Evolutionary conservation across 1,140 invertebrate species (phyloP).

Genomic region (Trichonephila inaurata): DNA sequence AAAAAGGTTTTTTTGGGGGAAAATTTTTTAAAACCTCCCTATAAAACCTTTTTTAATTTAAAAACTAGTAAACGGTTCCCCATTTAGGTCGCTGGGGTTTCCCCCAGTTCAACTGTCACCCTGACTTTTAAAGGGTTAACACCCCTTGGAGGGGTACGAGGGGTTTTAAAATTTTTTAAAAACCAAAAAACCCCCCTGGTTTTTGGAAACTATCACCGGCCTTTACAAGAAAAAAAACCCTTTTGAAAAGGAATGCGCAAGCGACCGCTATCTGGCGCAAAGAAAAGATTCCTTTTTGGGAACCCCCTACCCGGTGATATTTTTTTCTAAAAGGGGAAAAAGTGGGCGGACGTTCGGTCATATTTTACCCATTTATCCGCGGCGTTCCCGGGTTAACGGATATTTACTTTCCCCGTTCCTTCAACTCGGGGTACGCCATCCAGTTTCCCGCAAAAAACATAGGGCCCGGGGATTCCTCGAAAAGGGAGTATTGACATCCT

Average conservation of each 20-base stretch:
- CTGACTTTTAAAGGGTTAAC: no score
- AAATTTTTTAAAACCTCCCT: no score
- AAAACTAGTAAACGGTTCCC: no score
- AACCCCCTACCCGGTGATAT: not conserved
- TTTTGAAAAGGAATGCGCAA: not conserved
- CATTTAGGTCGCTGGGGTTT: no score
- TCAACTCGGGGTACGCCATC: conserved; percentile 5
- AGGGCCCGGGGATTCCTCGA: not conserved
- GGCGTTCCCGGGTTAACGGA: not conserved
- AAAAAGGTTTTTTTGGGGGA: no score
- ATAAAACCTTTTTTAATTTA: no score
- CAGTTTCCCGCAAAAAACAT: not conserved
- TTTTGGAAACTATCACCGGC: no score
- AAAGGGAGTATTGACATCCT: not conserved
- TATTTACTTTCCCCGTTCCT: conserved; percentile 46
- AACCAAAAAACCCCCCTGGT: no score
- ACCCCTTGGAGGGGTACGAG: no score
- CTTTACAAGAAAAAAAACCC: no score
- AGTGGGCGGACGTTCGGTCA: conserved; percentile 23
- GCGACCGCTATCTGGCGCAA: not conserved
- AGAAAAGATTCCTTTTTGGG: not conserved
- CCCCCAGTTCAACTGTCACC: no score
- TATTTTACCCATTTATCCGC: conserved; percentile 24
- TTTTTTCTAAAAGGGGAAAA: not conserved
- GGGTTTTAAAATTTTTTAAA: no score